Evolutionary conservation across 2,888 invertebrate genomes (phyloP), one percentile per base, ranked within the genome.

Genomic region (Scaeva pyrastri): DNA sequence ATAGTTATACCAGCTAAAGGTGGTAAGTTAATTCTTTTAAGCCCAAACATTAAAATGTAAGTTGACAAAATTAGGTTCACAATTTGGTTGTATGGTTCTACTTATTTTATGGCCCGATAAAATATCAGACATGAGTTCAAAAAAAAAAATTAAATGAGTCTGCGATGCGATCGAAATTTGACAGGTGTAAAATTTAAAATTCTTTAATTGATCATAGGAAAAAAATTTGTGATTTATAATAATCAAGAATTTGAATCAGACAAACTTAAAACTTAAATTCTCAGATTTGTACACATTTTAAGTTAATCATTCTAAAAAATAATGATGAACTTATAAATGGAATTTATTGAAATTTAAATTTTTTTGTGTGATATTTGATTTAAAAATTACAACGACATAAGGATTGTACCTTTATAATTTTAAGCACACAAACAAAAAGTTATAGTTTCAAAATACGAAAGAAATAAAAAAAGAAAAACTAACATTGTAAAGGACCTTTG

Each of bases 21-120:
- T 31, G 60, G 62, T 50, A 19, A 48, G 56, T 58, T 56, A 48
- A 71, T 60, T 74, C 60, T 43, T 43, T 36, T 52, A 21, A 66
- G 73, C 60, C 68, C 41, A 43, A 58, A 58, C 52, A 71, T 71
- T 68, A 55, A 45, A 62, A 45, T 64, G 48, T 7, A 64, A 48
- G 23, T 14, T 26, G 31, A 66, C 45, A 52, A 23, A 60, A 43
- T 41, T 14, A 6, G 16, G 62, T 26, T n/a, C 8, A 14, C 36
- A 12, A 21, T 5, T 19, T 0, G 39, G 58, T 58, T 39, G 39
- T 14, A n/a, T 1, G 2, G 1, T 12, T 8, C 4, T 55, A 3
- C 26, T 55, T 31, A 2, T 0, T 26, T 55, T 26, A 7, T 41
- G 12, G 2, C 6, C 6, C 6, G 16, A 4, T 41, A 11, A 14